Conservation (phyloP, 37 sponge, comb jelly and placozoan species). For the Spongilla lacustris region DNA sequence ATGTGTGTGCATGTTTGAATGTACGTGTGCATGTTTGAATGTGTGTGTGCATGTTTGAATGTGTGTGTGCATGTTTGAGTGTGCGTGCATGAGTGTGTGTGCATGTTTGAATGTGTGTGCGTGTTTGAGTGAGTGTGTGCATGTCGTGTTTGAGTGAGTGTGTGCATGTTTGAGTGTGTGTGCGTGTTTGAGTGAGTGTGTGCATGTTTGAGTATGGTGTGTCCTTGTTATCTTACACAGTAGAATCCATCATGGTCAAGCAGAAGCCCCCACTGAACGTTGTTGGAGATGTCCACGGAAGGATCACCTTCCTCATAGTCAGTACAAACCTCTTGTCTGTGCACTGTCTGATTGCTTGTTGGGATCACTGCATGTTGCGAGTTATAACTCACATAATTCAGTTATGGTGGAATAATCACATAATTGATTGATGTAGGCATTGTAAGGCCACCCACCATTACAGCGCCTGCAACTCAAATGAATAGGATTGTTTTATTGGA, state of each 20-base stretch:
- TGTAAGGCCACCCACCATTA: no score
- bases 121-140: background rate
- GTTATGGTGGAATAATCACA: no score
- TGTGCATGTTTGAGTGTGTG: background rate
- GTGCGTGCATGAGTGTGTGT: no score
- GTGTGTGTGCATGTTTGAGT: background rate
- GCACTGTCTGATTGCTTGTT: no score
- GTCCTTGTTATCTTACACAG: background rate
- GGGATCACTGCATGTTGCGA: no score
- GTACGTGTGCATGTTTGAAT: background rate
- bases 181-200: background rate
- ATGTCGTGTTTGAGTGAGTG: no score
- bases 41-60: slow-evolving; percentile 8
- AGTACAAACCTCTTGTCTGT: slow-evolving; percentile 16
- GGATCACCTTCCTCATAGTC: slow-evolving; percentile 85
- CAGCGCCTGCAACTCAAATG: no score
- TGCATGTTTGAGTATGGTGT: no score
- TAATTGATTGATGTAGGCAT: no score
- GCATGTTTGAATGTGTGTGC: background rate
- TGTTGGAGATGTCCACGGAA: slow-evolving; percentile 93
- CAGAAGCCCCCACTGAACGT: slow-evolving; percentile 80
- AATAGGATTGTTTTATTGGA: no score
- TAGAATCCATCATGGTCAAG: slow-evolving; percentile 18
- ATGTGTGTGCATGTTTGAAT: background rate
- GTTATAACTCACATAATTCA: no score